Evolutionary conservation across 2,113 vertebrate genomes (phyloP).

Genomic region (Ctenomys sociabilis): DNA sequence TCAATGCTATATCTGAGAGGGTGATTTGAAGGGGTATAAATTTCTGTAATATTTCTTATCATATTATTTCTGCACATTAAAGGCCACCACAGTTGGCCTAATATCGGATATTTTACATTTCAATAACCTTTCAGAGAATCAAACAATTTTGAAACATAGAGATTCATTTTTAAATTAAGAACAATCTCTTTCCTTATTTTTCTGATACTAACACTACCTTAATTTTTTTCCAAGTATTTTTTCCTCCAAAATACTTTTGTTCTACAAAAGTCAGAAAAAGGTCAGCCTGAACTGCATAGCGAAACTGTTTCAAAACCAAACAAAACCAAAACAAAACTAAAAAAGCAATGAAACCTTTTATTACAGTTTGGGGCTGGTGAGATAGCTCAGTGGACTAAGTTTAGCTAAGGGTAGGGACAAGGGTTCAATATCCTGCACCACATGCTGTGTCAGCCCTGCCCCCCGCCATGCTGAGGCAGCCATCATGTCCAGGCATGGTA

Average conservation of each 20-base stretch:
- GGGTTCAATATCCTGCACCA: too few species aligned
- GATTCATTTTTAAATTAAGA: background rate
- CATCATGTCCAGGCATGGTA: too few species aligned
- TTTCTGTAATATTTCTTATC: background rate
- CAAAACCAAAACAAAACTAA: too few species aligned
- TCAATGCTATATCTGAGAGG: background rate
- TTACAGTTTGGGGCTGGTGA: too few species aligned
- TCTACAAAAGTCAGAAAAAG: too few species aligned
- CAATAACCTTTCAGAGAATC: background rate
- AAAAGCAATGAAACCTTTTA: too few species aligned
- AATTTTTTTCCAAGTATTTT: background rate
- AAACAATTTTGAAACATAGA: background rate
- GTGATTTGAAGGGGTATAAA: background rate
- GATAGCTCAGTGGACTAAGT: too few species aligned
- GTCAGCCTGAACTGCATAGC: too few species aligned
- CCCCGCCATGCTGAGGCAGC: too few species aligned
- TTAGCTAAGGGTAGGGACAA: too few species aligned
- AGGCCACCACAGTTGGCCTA: background rate
- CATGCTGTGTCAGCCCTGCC: too few species aligned
- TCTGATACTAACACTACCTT: fast-evolving
- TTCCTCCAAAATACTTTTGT: background rate
- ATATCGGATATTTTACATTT: background rate
- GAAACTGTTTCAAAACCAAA: too few species aligned
- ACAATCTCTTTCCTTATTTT: background rate
- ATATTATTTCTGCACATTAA: background rate